phyloP scores from a whole-genome alignment of 2,113 vertebrate species.

The Phoenicopterus ruber region DNA sequence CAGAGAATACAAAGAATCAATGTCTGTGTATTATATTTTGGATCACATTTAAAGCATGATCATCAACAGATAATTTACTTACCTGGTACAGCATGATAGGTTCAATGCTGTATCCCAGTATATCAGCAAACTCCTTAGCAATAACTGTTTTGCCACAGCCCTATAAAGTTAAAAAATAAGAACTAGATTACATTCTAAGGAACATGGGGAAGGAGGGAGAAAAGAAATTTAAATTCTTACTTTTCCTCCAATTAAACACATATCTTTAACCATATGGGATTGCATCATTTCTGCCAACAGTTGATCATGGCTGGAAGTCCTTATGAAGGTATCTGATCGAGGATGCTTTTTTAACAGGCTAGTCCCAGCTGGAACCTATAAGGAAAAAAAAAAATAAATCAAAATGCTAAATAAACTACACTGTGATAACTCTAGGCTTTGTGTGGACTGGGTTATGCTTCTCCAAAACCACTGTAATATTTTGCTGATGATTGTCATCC shows the following conservation, averaged over 20 bases:
- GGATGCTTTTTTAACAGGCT: conserved; percentile 61
- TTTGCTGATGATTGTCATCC: background rate
- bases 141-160: conserved; percentile 95
- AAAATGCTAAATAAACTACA: background rate
- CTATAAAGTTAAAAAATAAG: conserved; percentile 64
- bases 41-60: background rate
- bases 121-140: conserved; percentile 87
- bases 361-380: conserved; percentile 86
- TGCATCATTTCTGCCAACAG: conserved; percentile 93
- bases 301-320: conserved; percentile 84
- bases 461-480: background rate
- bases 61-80: background rate
- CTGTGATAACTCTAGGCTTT: background rate
- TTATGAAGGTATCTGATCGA: conserved; percentile 77
- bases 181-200: background rate
- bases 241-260: conserved; percentile 95
- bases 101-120: conserved; percentile 88
- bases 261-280: conserved; percentile 94
- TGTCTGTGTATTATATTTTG: background rate
- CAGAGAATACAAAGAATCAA: background rate
- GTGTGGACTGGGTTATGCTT: background rate
- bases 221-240: conserved; percentile 68
- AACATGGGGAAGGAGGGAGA: background rate
- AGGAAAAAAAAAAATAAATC: background rate
- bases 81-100: conserved; percentile 97